Base-by-base conservation (phyloP, 2,888 invertebrate species). In the Aleiodes testaceus region DNA sequence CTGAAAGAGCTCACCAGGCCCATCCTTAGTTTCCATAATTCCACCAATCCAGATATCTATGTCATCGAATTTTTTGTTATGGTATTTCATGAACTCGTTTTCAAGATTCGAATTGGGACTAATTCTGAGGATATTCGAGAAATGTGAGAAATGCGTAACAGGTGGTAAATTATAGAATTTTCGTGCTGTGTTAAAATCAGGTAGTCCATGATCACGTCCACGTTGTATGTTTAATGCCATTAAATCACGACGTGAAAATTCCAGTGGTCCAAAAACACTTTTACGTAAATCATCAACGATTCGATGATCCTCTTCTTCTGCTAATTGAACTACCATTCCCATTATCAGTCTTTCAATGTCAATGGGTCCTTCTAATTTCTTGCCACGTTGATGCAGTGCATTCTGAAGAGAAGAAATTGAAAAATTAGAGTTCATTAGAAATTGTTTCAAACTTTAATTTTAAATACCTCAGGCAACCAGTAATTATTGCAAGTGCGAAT, bases 141-240 rank as follows among this genome's bases (percentile, higher is more conserved):
- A 88, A 72, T 87, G 79, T 3, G 76, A 61, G 45, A 85, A 79
- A 65, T 72, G 74, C 0, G 72, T 79, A 44, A 85, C 80, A 47
- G 77, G 72, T 11, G 55, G 36, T 12, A 91, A 82, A 18, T 88
- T 88, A 77, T 89, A 89, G 6, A 89, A 88, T 75, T 84, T 82
- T 70, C 91, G 83, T 0, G 90, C 91, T 0, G 89, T 88, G 81
- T 91, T 91, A 82, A 91, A 92, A 84, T 91, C 91, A 0, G 92
- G 91, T 22, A 91, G 81, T 14, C 90, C 91, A 79, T 91, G 90
- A 79, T 91, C 91, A 66, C 91, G 83, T 0, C 85, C 89, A 72
- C 91, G 82, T 81, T 91, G 91, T 65, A 91, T 89, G 79, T 91
- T 91, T 12, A 91, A 75, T 3, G 91, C 91, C 90, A 91, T 90